A percentile compares a stretch with the other conserved stretches of the same genome.
Conservation (phyloP, 2,888 invertebrate genomes). For the Plagodis dolabraria region DNA sequence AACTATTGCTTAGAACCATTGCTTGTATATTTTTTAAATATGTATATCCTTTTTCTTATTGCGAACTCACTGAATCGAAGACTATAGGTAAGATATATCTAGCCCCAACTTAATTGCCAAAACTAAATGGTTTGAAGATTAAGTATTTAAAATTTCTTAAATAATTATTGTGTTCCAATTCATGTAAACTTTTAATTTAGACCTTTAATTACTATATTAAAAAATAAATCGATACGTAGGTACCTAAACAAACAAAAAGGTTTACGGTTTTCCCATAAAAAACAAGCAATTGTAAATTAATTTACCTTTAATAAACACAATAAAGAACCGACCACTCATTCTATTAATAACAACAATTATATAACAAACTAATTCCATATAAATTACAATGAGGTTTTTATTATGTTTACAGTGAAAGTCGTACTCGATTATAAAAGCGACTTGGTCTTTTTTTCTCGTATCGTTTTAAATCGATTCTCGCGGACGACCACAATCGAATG, state of each 20-base stretch:
- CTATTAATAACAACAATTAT: conserved; percentile 48
- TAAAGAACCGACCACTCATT: conserved; percentile 37
- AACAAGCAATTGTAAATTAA: conserved; percentile 25
- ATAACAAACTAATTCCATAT: conserved; percentile 53
- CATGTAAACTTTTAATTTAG: conserved; percentile 15
- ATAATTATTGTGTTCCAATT: not conserved
- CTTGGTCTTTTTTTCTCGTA: conserved; percentile 67
- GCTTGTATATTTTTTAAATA: too few species aligned
- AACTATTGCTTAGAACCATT: too few species aligned
- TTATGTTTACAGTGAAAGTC: conserved; percentile 51
- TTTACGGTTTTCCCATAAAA: conserved; percentile 18
- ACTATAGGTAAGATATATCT: too few species aligned
- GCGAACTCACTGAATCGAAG: too few species aligned
- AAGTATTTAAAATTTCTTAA: not conserved
- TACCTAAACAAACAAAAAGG: conserved; percentile 29
- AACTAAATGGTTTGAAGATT: not conserved
- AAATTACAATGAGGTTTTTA: conserved; percentile 45
- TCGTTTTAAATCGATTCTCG: conserved; percentile 49
- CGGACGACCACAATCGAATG: conserved; percentile 33
- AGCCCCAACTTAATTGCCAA: too few species aligned
- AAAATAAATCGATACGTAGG: conserved; percentile 23
- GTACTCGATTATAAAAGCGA: conserved; percentile 51
- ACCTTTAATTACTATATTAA: conserved; percentile 20
- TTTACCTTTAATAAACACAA: conserved; percentile 30
- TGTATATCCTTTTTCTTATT: too few species aligned